Base-by-base conservation (phyloP, 2,888 invertebrate species). In the Chymomyza procnemis region DNA sequence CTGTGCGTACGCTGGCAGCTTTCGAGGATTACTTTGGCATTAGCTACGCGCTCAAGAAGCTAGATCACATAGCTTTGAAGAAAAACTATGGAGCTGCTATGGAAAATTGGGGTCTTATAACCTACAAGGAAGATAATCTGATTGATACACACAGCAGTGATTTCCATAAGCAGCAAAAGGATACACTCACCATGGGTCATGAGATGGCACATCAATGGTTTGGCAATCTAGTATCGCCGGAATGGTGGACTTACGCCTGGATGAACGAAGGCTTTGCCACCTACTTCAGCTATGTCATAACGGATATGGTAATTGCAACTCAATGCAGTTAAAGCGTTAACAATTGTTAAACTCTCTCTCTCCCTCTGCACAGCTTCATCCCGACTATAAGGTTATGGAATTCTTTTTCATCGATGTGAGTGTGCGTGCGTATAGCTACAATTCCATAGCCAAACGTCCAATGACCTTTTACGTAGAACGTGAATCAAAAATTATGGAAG, bases 31-130 rank as follows among this genome's bases (percentile, higher is more conserved):
- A 94, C 78, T 96, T 97, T 85, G 93, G 94, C 66, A 93, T 96
- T 14, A 91, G 93, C 30, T 97, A 96, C 85, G 94, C 95, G 0
- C 88, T 97, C 46, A 93, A 94, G 0, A 97, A 97, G 91, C 93
- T 96, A 78, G 97, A 98, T 89, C 96, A 97, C 95, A 94, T 95
- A 9, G 96, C 96, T 0, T 93, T 97, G 14, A 95, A 97, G 1
- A 95, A 96, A 79, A 97, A 97, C 85, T 93, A 93, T 56, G 94
- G 95, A 61, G 95, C 95, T 21, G 97, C 97, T 34, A 97, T 97
- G 97, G 97, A 98, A 89, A 98, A 97, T 89, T 97, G 97, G 97
- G 98, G 97, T n/a, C 90, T 97, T 8, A 95, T 97, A 18, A 95
- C 96, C 1, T 91, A 93, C 93, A 85, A 92, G 14, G 88, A 89